Evolutionary conservation across 1,140 invertebrate species (phyloP), one percentile per base, ranked within the genome.

Genomic region (Cydia fagiglandana): DNA sequence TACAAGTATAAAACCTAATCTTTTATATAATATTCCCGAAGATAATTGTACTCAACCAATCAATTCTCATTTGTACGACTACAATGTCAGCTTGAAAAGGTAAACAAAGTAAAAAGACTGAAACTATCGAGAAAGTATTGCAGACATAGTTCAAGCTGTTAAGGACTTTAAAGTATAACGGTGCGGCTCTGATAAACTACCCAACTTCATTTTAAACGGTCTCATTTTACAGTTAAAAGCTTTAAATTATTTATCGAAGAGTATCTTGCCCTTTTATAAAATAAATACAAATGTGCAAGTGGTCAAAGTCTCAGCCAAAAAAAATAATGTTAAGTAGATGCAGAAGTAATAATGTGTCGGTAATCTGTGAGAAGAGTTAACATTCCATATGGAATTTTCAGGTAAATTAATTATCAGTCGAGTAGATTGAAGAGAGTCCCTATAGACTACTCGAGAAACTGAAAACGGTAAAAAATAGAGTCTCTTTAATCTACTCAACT

Each of bases 41-140:
- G 10, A 47, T 47, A 47, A 4, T 47, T 12, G 13, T 47, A 47
- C 45, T 47, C 45, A 13, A 47, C 12, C 12, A 47, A 4, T 47
- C 13, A 12, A 47, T 41, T 41, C 38, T 10, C 38, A 10, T 41
- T 41, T 41, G 0, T 47, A 13, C 41, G 12, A n/a, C 13, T 53
- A 53, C 56, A 61, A 61, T 24, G 10, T 61, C n/a, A 24, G 4
- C n/a, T 24, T n/a, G 24, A 66, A 66, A 66, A 66, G 64, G 4
- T 66, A 66, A 38, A n/a, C 28, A 30, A 66, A 66, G 12, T 30
- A 2, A 34, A 61, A 17, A 34, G 28, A 24, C n/a, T 61, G 56
- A 9, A 64, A 64, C 61, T 66, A 66, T 66, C 30, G 30, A 15
- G 13, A 66, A 66, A 34, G 64, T 66, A 66, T 66, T 24, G 64